These are phyloP conservation scores for Nanorana parkeri DNA, from an alignment of 2,113 vertebrate species.

Conservation along the genomic window DNA sequence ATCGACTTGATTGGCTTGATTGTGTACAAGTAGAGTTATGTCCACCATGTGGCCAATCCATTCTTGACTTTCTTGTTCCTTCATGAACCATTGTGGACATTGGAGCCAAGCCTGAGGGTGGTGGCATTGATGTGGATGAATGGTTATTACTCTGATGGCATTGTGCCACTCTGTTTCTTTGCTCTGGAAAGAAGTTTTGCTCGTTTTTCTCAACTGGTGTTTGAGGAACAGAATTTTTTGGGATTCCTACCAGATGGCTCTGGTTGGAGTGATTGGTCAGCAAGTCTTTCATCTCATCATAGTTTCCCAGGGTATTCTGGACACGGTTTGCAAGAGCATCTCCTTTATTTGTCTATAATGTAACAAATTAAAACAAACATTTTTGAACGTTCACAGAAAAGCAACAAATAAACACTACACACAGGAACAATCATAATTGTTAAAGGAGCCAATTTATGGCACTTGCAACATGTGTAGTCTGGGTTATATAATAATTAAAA, in stretches of 20 bases:
- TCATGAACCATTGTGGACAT: slow-evolving; percentile 72
- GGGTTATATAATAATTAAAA: no score
- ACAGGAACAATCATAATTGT: no score
- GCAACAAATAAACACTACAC: no score
- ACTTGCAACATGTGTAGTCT: no score
- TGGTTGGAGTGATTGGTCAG: slow-evolving; percentile 94
- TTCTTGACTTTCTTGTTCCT: slow-evolving; percentile 79
- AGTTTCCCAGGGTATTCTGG: slow-evolving; percentile 93
- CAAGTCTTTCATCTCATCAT: slow-evolving; percentile 95
- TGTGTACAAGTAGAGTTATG: slow-evolving; percentile 71
- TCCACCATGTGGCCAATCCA: slow-evolving; percentile 83
- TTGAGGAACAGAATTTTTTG: slow-evolving; percentile 88
- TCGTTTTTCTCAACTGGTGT: slow-evolving; percentile 80
- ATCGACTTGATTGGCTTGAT: slow-evolving; percentile 75
- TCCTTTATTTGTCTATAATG: slow-evolving; percentile 88
- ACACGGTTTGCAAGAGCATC: slow-evolving; percentile 93
- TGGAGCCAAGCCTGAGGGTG: slow-evolving; percentile 74
- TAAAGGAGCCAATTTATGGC: no score
- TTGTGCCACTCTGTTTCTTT: slow-evolving; percentile 74
- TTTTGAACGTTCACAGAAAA: no score
- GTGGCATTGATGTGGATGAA: slow-evolving; percentile 70
- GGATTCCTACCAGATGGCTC: slow-evolving; percentile 95
- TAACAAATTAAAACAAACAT: slow-evolving; percentile 58
- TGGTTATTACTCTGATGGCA: slow-evolving; percentile 73
- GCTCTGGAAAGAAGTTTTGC: slow-evolving; percentile 81